phyloP scores from a whole-genome alignment of 2,888 invertebrate genomes.

The Folsomia candida region DNA sequence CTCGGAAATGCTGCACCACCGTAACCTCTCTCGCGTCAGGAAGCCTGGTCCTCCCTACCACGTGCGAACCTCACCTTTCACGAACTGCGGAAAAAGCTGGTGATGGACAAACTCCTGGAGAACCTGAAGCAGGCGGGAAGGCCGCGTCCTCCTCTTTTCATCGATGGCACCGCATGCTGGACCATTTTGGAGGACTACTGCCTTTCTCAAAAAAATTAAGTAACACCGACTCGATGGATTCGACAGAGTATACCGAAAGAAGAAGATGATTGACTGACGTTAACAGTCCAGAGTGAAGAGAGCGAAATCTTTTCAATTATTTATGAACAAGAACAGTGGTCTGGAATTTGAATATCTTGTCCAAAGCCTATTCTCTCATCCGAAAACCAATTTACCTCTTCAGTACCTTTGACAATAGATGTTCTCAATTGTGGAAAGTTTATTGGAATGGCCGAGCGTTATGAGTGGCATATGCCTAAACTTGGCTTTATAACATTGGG shows the following conservation, averaged over 20 bases:
- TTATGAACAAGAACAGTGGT: slow-evolving; percentile 66
- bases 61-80: slow-evolving; percentile 42
- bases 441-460: too few species aligned
- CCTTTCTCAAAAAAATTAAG: slow-evolving; percentile 47
- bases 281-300: slow-evolving; percentile 55
- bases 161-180: slow-evolving; percentile 64
- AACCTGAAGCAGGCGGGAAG: slow-evolving; percentile 58
- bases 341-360: too few species aligned
- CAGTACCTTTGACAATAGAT: too few species aligned
- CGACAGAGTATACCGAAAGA: slow-evolving; percentile 54
- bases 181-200: slow-evolving; percentile 65
- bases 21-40: slow-evolving; percentile 59
- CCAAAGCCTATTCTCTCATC: too few species aligned
- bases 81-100: slow-evolving; percentile 62
- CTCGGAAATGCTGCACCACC: slow-evolving; percentile 64
- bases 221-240: slow-evolving; percentile 65
- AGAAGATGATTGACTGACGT: slow-evolving; percentile 58
- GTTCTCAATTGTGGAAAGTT: too few species aligned
- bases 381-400: too few species aligned
- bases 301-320: slow-evolving; percentile 61
- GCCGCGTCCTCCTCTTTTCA: slow-evolving; percentile 65
- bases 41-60: slow-evolving; percentile 42
- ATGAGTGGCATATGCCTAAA: too few species aligned
- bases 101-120: slow-evolving; percentile 64
- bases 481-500: too few species aligned